These are phyloP conservation scores for Zaprionus ornatus DNA, from an alignment of 1,140 invertebrate species.

Conservation along the genomic window DNA sequence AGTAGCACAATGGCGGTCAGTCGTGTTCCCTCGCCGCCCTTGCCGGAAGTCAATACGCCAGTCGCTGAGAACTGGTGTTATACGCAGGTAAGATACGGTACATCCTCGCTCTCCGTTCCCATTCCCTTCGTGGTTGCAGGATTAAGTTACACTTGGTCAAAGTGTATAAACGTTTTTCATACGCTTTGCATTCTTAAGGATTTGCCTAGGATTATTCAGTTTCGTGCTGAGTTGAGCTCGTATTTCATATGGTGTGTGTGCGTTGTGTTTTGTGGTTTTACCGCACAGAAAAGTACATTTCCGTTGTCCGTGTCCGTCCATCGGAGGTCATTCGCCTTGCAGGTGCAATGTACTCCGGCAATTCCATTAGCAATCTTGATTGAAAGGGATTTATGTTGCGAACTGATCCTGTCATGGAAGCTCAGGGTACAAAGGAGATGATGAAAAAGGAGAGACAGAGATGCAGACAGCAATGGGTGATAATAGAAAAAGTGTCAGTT, in stretches of 20 bases:
- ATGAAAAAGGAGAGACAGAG: not conserved
- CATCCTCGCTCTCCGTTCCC: not conserved
- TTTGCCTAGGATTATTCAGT: conserved; percentile 42
- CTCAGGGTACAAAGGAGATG: not conserved
- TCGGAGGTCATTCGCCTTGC: not conserved
- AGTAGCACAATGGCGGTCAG: conserved; percentile 94
- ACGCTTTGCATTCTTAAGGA: conserved; percentile 71
- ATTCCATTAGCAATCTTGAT: not conserved
- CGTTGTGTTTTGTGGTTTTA: conserved; percentile 37
- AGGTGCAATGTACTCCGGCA: not conserved
- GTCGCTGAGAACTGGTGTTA: conserved; percentile 98
- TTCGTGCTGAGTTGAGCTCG: conserved; percentile 22
- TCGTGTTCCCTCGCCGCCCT: conserved; percentile 94
- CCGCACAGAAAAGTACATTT: conserved; percentile 62
- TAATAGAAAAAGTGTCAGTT: not conserved
- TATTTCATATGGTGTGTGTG: conserved; percentile 36
- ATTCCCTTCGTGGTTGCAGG: too few species aligned
- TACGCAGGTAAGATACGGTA: conserved; percentile 90
- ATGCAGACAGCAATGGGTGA: not conserved
- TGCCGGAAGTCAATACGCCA: conserved; percentile 95
- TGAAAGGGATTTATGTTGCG: not conserved
- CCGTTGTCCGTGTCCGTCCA: conserved; percentile 30
- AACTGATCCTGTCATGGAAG: not conserved
- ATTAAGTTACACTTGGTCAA: conserved; percentile 2
- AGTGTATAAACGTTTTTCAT: conserved; percentile 21